Percentiles rank a stretch among this genome's conserved stretches.
Evolutionary conservation across 1,140 invertebrate genomes (phyloP).

Genomic region (Pantala flavescens): DNA sequence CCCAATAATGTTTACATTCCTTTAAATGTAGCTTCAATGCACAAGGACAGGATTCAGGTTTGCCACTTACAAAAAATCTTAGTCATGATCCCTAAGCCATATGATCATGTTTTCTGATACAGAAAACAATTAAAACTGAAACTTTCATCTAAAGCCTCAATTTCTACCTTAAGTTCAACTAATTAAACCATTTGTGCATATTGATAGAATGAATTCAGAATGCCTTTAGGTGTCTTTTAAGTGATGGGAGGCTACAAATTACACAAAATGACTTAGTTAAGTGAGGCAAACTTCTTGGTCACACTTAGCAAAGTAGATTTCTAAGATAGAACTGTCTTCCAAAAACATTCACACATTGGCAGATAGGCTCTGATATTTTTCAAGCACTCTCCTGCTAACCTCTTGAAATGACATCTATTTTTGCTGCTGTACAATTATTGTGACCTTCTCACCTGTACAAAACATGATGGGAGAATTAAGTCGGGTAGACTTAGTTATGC

Average conservation of each 20-base stretch:
- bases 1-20: background rate
- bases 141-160: background rate
- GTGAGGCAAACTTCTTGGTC: slow-evolving; percentile 7
- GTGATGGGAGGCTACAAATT: slow-evolving; percentile 4
- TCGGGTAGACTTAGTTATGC: background rate
- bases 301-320: background rate
- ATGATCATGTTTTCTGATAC: slow-evolving; percentile 10
- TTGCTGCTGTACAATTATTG: background rate
- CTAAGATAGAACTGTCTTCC: slow-evolving; percentile 6
- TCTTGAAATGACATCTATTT: slow-evolving; percentile 4
- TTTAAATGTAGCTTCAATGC: slow-evolving; percentile 2
- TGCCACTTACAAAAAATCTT: slow-evolving; percentile 5
- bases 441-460: slow-evolving; percentile 5
- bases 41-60: slow-evolving; percentile 5
- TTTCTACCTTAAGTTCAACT: background rate
- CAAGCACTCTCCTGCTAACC: background rate
- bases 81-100: slow-evolving; percentile 8
- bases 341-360: background rate
- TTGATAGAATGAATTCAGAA: background rate
- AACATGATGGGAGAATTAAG: background rate
- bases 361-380: background rate
- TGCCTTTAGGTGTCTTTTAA: slow-evolving; percentile 1
- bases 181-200: slow-evolving; percentile 8
- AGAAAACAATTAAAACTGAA: slow-evolving; percentile 8
- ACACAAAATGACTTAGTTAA: slow-evolving; percentile 7